Base-by-base conservation (phyloP, 1,140 invertebrate genomes). In the Euwallacea fornicatus region DNA sequence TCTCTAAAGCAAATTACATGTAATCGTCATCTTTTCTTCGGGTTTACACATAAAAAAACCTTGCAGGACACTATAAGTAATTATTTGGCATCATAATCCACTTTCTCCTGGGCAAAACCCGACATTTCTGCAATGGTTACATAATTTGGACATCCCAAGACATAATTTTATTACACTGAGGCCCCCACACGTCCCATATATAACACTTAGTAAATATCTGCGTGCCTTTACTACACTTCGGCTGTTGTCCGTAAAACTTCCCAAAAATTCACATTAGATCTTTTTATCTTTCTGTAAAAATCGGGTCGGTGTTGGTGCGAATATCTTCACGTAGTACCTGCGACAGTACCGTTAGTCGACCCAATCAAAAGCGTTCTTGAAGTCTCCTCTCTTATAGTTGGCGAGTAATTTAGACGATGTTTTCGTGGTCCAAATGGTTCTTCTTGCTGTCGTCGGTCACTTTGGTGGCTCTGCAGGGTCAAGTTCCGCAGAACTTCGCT, bases 401-500 rank as follows among this genome's bases (percentile, higher is more conserved):
- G 46, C 13, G 46, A 54, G 13, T 33, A 4, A 6, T 44, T 46
- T 69, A 61, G 77, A 66, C 68, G 61, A 82, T 81, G 81, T 75
- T 82, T 50, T 75, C 58, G n/a, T 66, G 77, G 60, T 74, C 79
- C 4, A 80, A 77, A 71, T 86, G 85, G 85, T 74, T 85, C 66
- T 82, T 85, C 77, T 54, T 85, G 62, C 78, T 78, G 2, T 78
- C 83, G 63, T 78, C 81, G 11, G 81, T 83, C 0, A 76, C 81
- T 3, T 70, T 86, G 54, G 77, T 80, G 42, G 81, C 83, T 74
- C 80, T 85, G 76, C 84, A 86, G 75, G 69, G 85, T 42, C 44
- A 83, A 86, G 66, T 82, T 11, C 11, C 3, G 33, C 85, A 85
- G 56, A 86, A 87, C 76, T 85, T 74, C n/a, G 60, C 50, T 46